Evolutionary conservation across 2,888 invertebrate genomes (phyloP).

Genomic region (Agrochola macilenta): DNA sequence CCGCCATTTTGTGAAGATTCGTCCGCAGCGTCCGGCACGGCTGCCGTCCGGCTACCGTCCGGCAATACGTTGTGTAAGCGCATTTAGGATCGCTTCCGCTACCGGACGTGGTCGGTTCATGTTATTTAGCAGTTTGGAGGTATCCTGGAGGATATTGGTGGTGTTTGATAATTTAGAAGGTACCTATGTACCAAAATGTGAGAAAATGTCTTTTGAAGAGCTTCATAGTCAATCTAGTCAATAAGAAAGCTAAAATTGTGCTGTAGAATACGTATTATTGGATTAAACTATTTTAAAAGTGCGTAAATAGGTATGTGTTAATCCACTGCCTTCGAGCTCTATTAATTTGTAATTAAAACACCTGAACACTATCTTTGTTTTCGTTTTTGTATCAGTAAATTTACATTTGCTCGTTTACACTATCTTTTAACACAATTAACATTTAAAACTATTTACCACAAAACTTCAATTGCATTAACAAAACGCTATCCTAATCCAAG

Average conservation of each 20-base stretch:
- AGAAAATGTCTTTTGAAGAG: not conserved
- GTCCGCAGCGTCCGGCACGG: constrained; percentile 82
- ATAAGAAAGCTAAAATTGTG: not conserved
- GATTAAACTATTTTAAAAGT: not conserved
- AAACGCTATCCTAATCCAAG: constrained; percentile 55
- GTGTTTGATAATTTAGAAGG: constrained; percentile 10
- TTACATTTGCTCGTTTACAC: constrained; percentile 21
- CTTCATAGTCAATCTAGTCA: not conserved
- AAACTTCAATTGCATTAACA: constrained; percentile 56
- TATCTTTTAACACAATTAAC: constrained; percentile 33
- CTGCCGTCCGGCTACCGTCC: constrained; percentile 78
- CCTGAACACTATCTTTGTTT: not conserved
- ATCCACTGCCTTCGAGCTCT: not conserved
- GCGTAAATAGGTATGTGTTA: not conserved
- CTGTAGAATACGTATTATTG: no score
- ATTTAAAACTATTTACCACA: constrained; percentile 52
- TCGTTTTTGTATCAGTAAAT: not conserved
- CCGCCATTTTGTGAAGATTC: constrained; percentile 89
- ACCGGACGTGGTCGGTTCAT: constrained; percentile 67
- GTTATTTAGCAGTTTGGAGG: constrained; percentile 55
- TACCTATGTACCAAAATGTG: not conserved
- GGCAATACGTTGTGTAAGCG: constrained; percentile 88
- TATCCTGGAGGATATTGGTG: constrained; percentile 13
- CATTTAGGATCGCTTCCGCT: constrained; percentile 82
- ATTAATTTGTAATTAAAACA: constrained; percentile 1